These are phyloP conservation scores for Daphoenositta chrysoptera DNA, from an alignment of 2,113 vertebrate genomes.

Conservation along the genomic window DNA sequence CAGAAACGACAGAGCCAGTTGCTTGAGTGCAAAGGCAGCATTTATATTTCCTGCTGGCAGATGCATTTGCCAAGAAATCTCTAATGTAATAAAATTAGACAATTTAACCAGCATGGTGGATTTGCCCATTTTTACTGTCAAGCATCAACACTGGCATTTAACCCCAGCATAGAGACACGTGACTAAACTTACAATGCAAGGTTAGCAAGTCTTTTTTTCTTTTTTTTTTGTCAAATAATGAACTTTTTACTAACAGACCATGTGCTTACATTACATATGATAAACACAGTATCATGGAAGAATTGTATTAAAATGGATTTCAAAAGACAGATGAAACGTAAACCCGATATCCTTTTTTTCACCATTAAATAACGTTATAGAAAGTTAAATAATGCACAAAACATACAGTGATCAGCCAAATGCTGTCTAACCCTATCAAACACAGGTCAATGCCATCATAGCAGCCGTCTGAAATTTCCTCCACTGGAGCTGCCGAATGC, in stretches of 20 bases:
- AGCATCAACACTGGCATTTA: slow-evolving; percentile 73
- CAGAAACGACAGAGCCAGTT: slow-evolving; percentile 61
- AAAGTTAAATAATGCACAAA: slow-evolving; percentile 79
- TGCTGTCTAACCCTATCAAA: slow-evolving; percentile 85
- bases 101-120: slow-evolving; percentile 79
- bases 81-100: slow-evolving; percentile 82
- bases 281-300: not conserved
- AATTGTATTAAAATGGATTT: slow-evolving; percentile 43
- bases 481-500: slow-evolving; percentile 75
- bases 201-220: not conserved
- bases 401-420: slow-evolving; percentile 75
- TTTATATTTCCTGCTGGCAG: slow-evolving; percentile 76
- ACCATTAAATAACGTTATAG: slow-evolving; percentile 68
- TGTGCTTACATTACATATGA: not conserved
- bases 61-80: slow-evolving; percentile 76
- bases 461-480: slow-evolving; percentile 82
- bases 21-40: slow-evolving; percentile 62
- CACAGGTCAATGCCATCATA: slow-evolving; percentile 83
- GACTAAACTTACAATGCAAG: slow-evolving; percentile 69
- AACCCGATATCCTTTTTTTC: slow-evolving; percentile 63
- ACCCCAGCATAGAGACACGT: slow-evolving; percentile 62
- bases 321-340: slow-evolving; percentile 55
- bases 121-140: slow-evolving; percentile 75
- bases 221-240: slow-evolving; percentile 9
- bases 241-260: not conserved